Evolutionary conservation across 2,797 vertebrate genomes (phyloP).

Genomic region (Alosa sapidissima): DNA sequence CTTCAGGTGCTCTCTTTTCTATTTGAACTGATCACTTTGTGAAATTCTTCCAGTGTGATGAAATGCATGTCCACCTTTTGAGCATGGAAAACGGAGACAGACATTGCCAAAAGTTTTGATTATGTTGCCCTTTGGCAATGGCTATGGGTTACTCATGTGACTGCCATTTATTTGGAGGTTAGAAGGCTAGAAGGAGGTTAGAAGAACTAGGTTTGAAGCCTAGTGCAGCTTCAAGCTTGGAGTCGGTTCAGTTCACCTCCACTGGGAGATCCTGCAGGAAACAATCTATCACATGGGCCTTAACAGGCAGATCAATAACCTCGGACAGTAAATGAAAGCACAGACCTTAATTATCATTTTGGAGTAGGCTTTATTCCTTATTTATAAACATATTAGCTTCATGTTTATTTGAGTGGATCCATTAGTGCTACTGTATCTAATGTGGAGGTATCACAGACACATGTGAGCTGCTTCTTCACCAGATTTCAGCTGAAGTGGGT

Average conservation of each 20-base stretch:
- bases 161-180: neutral
- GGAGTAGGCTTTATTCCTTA: neutral
- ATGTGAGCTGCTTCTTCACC: neutral
- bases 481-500: neutral
- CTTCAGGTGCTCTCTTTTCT: neutral
- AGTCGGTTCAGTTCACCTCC: neutral
- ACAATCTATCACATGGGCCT: neutral
- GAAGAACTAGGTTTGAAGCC: too few relatives aligned
- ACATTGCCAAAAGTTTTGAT: neutral
- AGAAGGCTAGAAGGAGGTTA: too few relatives aligned
- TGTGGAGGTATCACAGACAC: neutral
- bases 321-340: neutral
- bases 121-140: neutral
- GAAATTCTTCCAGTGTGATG: neutral
- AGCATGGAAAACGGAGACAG: neutral
- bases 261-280: neutral
- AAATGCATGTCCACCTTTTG: neutral
- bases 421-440: neutral
- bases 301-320: conserved; percentile 20
- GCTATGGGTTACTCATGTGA: neutral
- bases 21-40: neutral
- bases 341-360: neutral
- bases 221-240: neutral
- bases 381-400: neutral
- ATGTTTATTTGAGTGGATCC: neutral